These are phyloP conservation scores for Pseudomugil gertrudae DNA, from an alignment of 2,797 vertebrate genomes.

Conservation along the genomic window DNA sequence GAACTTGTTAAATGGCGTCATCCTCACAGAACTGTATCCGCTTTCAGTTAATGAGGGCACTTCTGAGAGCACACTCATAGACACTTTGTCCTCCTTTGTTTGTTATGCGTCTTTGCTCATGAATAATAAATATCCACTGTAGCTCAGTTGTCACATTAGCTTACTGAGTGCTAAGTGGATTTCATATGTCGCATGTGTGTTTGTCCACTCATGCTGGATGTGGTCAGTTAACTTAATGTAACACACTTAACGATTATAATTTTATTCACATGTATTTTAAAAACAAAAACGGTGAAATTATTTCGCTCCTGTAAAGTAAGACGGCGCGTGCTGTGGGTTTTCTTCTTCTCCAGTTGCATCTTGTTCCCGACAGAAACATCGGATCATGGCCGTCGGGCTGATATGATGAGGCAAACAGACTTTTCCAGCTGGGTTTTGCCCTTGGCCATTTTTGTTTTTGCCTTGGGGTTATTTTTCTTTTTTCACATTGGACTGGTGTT, in stretches of 20 bases:
- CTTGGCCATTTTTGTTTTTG: constrained; percentile 33
- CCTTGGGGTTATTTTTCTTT: constrained; percentile 17
- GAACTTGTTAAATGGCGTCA: constrained; percentile 58
- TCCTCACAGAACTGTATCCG: constrained; percentile 68
- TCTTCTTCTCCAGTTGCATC: background rate
- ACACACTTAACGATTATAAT: background rate
- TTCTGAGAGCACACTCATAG: constrained; percentile 78
- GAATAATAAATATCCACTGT: constrained; percentile 82
- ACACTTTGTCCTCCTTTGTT: constrained; percentile 84
- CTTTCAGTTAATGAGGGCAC: constrained; percentile 79
- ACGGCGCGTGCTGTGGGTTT: background rate
- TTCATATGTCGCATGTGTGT: constrained; percentile 64
- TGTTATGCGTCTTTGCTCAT: constrained; percentile 77
- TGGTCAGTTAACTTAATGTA: constrained; percentile 4
- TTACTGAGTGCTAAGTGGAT: constrained; percentile 64
- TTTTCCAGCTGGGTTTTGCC: constrained; percentile 23
- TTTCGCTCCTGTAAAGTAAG: too few relatives aligned
- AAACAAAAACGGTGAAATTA: background rate
- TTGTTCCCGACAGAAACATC: background rate
- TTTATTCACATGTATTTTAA: background rate
- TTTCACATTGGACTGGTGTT: constrained; percentile 20
- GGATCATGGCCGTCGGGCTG: background rate
- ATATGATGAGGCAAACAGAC: background rate
- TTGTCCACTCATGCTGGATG: constrained; percentile 27
- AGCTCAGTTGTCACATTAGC: constrained; percentile 73